Conservation (phyloP, 2,888 invertebrate species). For the Phytoseiulus persimilis region DNA sequence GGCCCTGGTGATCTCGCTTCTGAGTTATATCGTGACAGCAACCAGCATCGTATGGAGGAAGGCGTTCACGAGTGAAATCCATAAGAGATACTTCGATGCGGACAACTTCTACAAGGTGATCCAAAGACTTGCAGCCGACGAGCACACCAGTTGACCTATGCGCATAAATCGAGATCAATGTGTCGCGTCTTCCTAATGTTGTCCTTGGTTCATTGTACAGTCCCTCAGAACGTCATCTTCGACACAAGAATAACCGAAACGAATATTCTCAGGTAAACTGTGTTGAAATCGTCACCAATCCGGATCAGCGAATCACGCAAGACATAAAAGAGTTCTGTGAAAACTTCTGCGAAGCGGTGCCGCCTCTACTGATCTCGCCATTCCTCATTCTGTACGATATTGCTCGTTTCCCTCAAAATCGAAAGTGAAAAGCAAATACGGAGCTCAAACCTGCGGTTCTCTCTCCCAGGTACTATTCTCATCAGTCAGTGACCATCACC, state of each 20-base stretch:
- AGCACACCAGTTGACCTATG: background rate
- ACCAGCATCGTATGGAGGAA: constrained; percentile 53
- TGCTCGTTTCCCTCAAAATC: background rate
- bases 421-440: background rate
- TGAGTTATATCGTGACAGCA: background rate
- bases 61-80: constrained; percentile 52
- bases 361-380: constrained; percentile 50
- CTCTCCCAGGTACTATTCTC: constrained; percentile 55
- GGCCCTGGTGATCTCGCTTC: constrained; percentile 50
- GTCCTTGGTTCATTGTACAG: too few relatives aligned
- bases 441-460: background rate
- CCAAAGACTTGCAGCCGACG: constrained; percentile 47
- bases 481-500: constrained; percentile 53
- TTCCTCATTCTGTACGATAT: constrained; percentile 41
- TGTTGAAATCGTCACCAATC: constrained; percentile 49
- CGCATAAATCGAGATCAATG: too few relatives aligned
- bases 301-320: constrained; percentile 57
- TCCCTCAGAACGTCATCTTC: background rate
- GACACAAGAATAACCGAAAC: too few relatives aligned
- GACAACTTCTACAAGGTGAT: constrained; percentile 54
- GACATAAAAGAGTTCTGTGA: constrained; percentile 54
- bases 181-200: too few relatives aligned
- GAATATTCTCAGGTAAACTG: background rate
- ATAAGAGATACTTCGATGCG: constrained; percentile 54
- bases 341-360: constrained; percentile 52